These are phyloP conservation scores for Takifugu ocellatus DNA, from an alignment of 2,797 vertebrate genomes.

Conservation along the genomic window DNA sequence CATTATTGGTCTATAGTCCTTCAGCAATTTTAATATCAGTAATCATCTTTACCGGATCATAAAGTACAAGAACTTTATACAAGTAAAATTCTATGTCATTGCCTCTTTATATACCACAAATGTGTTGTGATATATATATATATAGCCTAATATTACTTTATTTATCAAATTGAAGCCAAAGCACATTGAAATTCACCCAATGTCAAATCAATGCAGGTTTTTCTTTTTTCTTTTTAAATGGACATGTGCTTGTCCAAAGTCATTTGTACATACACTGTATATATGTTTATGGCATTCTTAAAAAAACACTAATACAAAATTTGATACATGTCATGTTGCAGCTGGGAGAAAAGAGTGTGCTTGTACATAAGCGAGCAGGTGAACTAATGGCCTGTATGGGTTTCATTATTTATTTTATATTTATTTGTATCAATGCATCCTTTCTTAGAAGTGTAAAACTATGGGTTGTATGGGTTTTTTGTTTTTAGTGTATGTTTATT, in stretches of 20 bases:
- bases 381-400: slow-evolving; percentile 43
- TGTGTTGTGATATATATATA: slow-evolving; percentile 65
- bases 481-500: slow-evolving; percentile 49
- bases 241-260: slow-evolving; percentile 63
- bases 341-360: slow-evolving; percentile 48
- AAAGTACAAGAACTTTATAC: slow-evolving; percentile 64
- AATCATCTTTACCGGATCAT: slow-evolving; percentile 58
- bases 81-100: slow-evolving; percentile 71
- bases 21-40: slow-evolving; percentile 66
- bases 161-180: slow-evolving; percentile 76
- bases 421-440: slow-evolving; percentile 71
- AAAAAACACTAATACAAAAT: slow-evolving; percentile 70
- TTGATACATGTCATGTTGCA: slow-evolving; percentile 62
- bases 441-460: slow-evolving; percentile 56
- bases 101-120: slow-evolving; percentile 71
- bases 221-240: slow-evolving; percentile 66
- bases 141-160: slow-evolving; percentile 72
- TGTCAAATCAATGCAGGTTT: slow-evolving; percentile 74
- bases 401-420: slow-evolving; percentile 75
- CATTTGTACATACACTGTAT: slow-evolving; percentile 58
- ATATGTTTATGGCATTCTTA: slow-evolving; percentile 58
- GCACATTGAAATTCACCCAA: slow-evolving; percentile 76
- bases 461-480: slow-evolving; percentile 32
- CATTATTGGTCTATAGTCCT: slow-evolving; percentile 63
- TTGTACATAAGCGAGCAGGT: slow-evolving; percentile 65